Conservation (phyloP, 2,888 invertebrate species). For the Andricus curvator region DNA sequence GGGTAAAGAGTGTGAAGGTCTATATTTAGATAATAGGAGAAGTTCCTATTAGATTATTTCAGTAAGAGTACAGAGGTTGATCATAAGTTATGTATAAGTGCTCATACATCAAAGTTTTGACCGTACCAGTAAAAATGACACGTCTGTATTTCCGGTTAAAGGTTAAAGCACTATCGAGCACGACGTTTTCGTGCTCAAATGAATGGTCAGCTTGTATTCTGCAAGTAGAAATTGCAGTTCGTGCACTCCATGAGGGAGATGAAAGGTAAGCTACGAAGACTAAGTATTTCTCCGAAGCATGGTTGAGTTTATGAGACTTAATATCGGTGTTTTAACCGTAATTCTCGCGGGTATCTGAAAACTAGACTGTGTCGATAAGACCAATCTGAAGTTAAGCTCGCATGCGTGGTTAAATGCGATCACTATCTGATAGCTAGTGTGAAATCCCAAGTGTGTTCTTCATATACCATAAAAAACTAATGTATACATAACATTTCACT, state of each 20-base stretch:
- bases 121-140: conserved; percentile 5
- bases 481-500: neutral
- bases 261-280: conserved; percentile 57
- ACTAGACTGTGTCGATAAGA: conserved; percentile 65
- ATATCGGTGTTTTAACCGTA: conserved; percentile 71
- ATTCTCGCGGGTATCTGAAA: conserved; percentile 64
- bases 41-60: neutral
- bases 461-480: neutral
- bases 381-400: conserved; percentile 60
- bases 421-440: conserved; percentile 61
- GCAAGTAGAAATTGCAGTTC: conserved; percentile 63
- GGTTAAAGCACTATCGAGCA: conserved; percentile 39
- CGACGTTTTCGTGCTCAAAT: conserved; percentile 54
- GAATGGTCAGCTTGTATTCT: conserved; percentile 50
- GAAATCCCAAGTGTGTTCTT: conserved; percentile 58
- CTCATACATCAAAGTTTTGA: neutral
- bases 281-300: conserved; percentile 70
- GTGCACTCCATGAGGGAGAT: conserved; percentile 56
- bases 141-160: conserved; percentile 28
- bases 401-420: conserved; percentile 66
- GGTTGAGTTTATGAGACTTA: conserved; percentile 71
- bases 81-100: neutral
- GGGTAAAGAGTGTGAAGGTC: no score
- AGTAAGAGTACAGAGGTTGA: neutral
- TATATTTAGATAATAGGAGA: neutral